Conservation (phyloP, 2,113 vertebrate genomes). For the Agapornis roseicollis region DNA sequence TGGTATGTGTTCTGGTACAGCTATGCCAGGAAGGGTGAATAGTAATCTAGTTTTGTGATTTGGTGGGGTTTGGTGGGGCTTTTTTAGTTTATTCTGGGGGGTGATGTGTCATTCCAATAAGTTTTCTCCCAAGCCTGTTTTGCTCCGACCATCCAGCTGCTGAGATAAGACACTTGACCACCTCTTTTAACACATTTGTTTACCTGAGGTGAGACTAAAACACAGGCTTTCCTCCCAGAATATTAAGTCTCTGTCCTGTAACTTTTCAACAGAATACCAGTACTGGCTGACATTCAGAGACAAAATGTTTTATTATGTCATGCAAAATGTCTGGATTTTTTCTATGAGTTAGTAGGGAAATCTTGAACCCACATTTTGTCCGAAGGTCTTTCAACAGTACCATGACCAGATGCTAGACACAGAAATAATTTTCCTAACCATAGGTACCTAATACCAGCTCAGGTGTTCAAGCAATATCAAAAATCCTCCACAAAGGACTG, state of each 20-base stretch:
- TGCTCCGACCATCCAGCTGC: neutral
- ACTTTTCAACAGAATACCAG: neutral
- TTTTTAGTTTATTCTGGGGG: neutral
- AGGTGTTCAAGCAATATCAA: neutral
- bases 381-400: neutral
- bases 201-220: neutral
- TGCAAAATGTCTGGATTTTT: neutral
- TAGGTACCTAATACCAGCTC: neutral
- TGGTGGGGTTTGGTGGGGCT: neutral
- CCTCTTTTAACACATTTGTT: neutral
- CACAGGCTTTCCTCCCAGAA: neutral
- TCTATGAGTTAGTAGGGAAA: neutral
- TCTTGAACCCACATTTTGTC: neutral
- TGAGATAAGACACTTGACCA: neutral
- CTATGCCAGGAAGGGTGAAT: neutral
- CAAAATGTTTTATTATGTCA: neutral
- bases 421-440: neutral
- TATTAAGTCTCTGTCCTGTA: neutral
- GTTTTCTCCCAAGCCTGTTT: neutral
- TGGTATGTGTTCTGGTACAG: rapidly evolving
- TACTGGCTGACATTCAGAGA: neutral
- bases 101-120: neutral
- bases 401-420: neutral
- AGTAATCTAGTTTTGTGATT: neutral
- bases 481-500: neutral